Conservation (phyloP, 2,797 vertebrate genomes). For the Urosaurus nigricauda region DNA sequence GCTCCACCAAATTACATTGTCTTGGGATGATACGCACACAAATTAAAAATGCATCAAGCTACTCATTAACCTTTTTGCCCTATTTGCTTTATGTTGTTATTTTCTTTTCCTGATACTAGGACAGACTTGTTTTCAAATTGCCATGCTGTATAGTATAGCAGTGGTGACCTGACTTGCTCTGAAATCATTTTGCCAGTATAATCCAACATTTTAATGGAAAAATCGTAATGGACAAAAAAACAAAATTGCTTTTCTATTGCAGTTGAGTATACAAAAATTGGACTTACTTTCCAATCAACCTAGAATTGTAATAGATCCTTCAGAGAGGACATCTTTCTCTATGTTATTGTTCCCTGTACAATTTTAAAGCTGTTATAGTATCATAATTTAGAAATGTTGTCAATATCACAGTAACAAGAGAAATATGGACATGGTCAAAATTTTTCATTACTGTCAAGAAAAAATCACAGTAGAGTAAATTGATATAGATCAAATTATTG, state of each 20-base stretch:
- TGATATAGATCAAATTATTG: too few relatives aligned
- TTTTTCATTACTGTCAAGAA: constrained; percentile 9
- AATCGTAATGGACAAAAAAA: constrained; percentile 1
- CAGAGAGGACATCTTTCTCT: constrained; percentile 18
- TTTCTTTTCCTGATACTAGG: not conserved
- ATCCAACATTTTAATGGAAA: constrained; percentile 7
- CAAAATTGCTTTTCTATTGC: not conserved
- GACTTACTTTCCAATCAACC: constrained; percentile 21
- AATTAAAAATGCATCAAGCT: not conserved
- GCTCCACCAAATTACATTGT: not conserved
- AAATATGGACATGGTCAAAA: not conserved
- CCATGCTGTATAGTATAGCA: not conserved
- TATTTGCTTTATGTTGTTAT: not conserved
- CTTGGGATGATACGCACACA: not conserved
- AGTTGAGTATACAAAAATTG: constrained; percentile 20
- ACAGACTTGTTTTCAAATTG: constrained; percentile 19
- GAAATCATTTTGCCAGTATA: not conserved
- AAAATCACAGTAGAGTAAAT: not conserved
- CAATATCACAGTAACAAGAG: not conserved
- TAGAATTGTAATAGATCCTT: constrained; percentile 3
- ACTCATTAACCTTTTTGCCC: not conserved
- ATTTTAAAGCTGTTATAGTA: not conserved
- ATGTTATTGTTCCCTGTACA: constrained; percentile 17
- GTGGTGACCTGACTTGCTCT: not conserved
- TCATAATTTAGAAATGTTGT: constrained; percentile 18